A percentile compares a stretch with the other conserved stretches of the same genome.
Evolutionary conservation across 1,140 invertebrate species (phyloP).

Genomic region (Oedothorax gibbosus): DNA sequence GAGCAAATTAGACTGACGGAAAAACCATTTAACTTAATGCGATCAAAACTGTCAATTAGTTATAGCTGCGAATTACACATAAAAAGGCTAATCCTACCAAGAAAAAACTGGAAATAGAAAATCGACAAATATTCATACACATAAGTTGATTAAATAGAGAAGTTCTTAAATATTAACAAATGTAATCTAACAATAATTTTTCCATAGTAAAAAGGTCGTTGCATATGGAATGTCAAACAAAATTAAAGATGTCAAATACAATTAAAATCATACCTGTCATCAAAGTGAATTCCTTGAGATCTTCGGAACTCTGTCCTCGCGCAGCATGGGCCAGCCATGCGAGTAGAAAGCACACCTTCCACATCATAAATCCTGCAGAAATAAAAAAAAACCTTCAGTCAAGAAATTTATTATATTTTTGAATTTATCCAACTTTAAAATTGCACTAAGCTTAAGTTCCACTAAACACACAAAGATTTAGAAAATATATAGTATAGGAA

Average conservation of each 20-base stretch:
- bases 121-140: too few species aligned
- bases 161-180: not conserved
- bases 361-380: not conserved
- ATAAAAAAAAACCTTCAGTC: not conserved
- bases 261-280: not conserved
- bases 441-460: not conserved
- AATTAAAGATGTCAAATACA: too few species aligned
- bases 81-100: too few species aligned
- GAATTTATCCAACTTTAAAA: not conserved
- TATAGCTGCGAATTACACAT: too few species aligned
- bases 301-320: too few species aligned
- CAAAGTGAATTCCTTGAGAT: too few species aligned
- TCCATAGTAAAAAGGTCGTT: not conserved
- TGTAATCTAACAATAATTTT: not conserved
- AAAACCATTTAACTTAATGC: too few species aligned
- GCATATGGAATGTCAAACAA: too few species aligned
- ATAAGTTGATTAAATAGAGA: too few species aligned
- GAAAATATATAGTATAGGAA: not conserved
- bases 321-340: constrained; percentile 31
- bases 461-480: not conserved
- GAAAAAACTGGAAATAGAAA: too few species aligned
- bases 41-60: too few species aligned
- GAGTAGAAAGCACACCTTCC: constrained; percentile 30
- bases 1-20: too few species aligned
- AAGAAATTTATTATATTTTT: not conserved